Conservation (phyloP, 1,140 invertebrate species). For the Macrobrachium rosenbergii region DNA sequence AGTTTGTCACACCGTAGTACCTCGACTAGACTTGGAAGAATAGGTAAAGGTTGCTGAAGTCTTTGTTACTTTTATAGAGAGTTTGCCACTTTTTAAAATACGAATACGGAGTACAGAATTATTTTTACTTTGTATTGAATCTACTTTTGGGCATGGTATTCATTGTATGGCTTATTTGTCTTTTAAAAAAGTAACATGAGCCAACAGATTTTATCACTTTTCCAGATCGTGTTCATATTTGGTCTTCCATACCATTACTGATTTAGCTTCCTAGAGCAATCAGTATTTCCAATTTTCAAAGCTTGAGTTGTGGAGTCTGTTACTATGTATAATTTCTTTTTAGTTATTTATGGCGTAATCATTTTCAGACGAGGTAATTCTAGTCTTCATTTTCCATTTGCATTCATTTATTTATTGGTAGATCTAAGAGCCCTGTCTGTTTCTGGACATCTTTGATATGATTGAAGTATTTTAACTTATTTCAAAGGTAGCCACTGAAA, state of each 20-base stretch:
- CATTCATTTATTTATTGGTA: neutral
- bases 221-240: constrained; percentile 52
- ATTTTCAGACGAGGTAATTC: neutral
- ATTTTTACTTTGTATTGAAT: neutral
- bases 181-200: neutral
- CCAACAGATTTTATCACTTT: constrained; percentile 29
- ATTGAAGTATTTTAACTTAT: neutral
- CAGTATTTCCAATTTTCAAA: neutral
- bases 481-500: neutral
- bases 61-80: constrained; percentile 51
- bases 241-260: constrained; percentile 42
- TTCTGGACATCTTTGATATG: no score
- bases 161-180: neutral
- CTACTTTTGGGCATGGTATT: neutral
- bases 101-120: neutral
- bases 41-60: constrained; percentile 21
- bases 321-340: no score
- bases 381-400: neutral
- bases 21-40: constrained; percentile 44
- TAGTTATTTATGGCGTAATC: no score
- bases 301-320: no score
- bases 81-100: constrained; percentile 36
- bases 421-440: no score
- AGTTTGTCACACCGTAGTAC: constrained; percentile 28
- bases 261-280: constrained; percentile 6